Evolutionary conservation across 2,888 invertebrate genomes (phyloP).

Genomic region (Epistrophella euchroma): DNA sequence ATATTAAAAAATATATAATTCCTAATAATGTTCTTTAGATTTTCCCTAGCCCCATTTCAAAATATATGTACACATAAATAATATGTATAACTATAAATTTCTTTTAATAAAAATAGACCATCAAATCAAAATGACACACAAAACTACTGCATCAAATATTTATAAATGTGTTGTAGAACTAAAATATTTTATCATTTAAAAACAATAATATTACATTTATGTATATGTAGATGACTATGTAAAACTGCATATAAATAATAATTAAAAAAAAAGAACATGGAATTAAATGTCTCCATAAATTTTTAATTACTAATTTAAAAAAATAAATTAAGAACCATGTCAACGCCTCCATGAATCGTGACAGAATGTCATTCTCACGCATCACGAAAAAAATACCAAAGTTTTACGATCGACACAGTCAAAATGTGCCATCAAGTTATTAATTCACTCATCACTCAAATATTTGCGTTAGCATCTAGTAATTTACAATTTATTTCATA

Average conservation of each 20-base stretch:
- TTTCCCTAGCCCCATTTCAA: background rate
- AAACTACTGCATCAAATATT: background rate
- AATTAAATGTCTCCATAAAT: background rate
- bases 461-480: slow-evolving; percentile 26
- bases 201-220: background rate
- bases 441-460: slow-evolving; percentile 49
- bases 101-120: background rate
- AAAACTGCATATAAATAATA: background rate
- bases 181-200: background rate
- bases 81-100: background rate
- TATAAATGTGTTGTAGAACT: background rate
- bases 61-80: too few species aligned
- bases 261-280: background rate
- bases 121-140: background rate
- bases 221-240: background rate
- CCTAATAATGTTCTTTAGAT: background rate
- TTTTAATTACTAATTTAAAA: slow-evolving; percentile 1
- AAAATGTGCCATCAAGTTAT: slow-evolving; percentile 44
- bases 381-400: background rate
- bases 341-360: slow-evolving; percentile 20
- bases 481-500: slow-evolving; percentile 10
- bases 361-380: slow-evolving; percentile 40
- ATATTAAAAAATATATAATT: too few species aligned
- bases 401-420: slow-evolving; percentile 37
- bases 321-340: slow-evolving; percentile 15